phyloP scores from a whole-genome alignment of 2,888 invertebrate genomes.

The Cybosia mesomella region DNA sequence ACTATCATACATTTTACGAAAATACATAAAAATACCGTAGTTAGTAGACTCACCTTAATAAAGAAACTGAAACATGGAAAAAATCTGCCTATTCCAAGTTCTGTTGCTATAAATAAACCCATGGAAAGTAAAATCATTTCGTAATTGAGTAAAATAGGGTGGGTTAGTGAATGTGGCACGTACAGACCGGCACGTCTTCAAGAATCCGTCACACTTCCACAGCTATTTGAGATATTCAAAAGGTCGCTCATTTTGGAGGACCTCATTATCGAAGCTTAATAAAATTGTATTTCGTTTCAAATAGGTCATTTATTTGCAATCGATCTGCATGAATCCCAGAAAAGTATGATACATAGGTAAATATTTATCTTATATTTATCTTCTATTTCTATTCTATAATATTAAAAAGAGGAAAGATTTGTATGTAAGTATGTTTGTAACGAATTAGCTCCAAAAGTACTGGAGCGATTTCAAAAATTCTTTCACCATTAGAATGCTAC shows the following conservation, averaged over 20 bases:
- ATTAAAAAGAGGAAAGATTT: too few relatives aligned
- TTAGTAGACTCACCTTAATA: neutral
- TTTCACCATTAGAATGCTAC: too few relatives aligned
- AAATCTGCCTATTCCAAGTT: slow-evolving; percentile 16
- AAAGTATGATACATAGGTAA: slow-evolving; percentile 5
- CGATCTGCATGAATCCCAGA: slow-evolving; percentile 28
- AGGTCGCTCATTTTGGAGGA: slow-evolving; percentile 66
- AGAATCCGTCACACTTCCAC: slow-evolving; percentile 54
- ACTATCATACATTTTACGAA: too few relatives aligned
- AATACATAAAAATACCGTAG: too few relatives aligned
- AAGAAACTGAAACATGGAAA: neutral
- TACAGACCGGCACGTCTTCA: slow-evolving; percentile 52
- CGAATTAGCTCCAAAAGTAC: too few relatives aligned
- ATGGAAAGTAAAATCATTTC: slow-evolving; percentile 59
- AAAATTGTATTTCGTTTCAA: slow-evolving; percentile 56
- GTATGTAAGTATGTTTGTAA: too few relatives aligned
- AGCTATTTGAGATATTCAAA: slow-evolving; percentile 74
- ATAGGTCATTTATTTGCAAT: slow-evolving; percentile 52
- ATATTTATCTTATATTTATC: too few relatives aligned
- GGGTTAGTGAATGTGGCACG: slow-evolving; percentile 62
- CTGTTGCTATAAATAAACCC: slow-evolving; percentile 45
- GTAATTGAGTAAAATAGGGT: slow-evolving; percentile 60
- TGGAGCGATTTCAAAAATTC: too few relatives aligned
- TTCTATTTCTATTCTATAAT: too few relatives aligned
- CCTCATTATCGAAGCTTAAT: slow-evolving; percentile 55